Evolutionary conservation across 2,113 vertebrate genomes (phyloP).

Genomic region (Centropus unirufus): DNA sequence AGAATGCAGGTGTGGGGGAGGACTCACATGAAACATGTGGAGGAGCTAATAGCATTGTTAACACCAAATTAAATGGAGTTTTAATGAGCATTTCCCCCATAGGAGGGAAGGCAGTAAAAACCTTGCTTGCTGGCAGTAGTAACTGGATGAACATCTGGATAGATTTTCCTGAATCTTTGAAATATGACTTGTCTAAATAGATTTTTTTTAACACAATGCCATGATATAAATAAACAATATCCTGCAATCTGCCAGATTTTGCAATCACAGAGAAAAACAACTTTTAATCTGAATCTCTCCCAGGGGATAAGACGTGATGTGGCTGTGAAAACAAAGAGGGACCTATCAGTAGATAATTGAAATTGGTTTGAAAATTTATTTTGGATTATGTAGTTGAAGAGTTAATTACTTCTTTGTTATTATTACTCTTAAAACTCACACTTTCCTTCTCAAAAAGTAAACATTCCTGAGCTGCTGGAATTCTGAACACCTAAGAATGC

Average conservation of each 20-base stretch:
- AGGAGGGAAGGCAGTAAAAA: neutral
- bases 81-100: neutral
- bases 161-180: neutral
- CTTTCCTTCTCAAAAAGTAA: neutral
- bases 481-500: neutral
- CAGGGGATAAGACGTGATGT: neutral
- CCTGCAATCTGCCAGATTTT: neutral
- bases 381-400: rapidly evolving
- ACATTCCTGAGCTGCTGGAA: neutral
- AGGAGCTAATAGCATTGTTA: constrained; percentile 33
- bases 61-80: constrained; percentile 48
- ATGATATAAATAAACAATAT: neutral
- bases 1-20: constrained; percentile 29
- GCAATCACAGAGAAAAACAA: neutral
- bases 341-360: neutral
- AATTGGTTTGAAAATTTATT: neutral
- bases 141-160: neutral
- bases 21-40: neutral
- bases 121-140: neutral
- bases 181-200: neutral
- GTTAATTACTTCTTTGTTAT: neutral
- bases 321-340: neutral
- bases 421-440: neutral
- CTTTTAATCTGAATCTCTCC: neutral
- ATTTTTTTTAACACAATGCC: neutral